These are phyloP conservation scores for Sogatella furcifera DNA, from an alignment of 1,140 invertebrate species.

Conservation along the genomic window DNA sequence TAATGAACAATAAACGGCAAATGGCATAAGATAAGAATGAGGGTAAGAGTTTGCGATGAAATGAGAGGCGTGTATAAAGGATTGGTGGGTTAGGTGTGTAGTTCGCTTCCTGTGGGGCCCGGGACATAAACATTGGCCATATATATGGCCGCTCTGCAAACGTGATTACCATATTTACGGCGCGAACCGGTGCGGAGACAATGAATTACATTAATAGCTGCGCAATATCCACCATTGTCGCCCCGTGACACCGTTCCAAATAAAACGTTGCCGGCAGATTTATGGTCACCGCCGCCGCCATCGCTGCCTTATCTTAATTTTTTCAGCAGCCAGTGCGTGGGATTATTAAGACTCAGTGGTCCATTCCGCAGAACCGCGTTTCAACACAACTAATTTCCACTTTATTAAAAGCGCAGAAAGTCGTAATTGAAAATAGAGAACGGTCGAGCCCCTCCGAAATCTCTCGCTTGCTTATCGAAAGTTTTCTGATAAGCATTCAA, in stretches of 20 bases:
- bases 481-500: too few species aligned
- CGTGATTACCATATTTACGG: conserved; percentile 4
- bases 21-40: background rate
- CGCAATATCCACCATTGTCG: conserved; percentile 3
- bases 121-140: background rate
- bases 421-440: too few species aligned
- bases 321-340: background rate
- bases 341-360: background rate
- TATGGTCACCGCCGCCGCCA: background rate
- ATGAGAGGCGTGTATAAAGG: too few species aligned
- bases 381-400: background rate
- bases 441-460: too few species aligned
- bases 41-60: background rate
- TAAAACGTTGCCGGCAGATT: background rate
- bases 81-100: too few species aligned
- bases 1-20: conserved; percentile 1
- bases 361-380: background rate
- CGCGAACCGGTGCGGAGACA: background rate
- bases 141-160: background rate
- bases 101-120: background rate
- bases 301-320: background rate
- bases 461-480: too few species aligned
- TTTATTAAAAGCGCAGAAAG: background rate
- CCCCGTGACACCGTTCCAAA: conserved; percentile 1
- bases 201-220: conserved; percentile 3